Percentiles rank a stretch among this genome's conserved stretches.
phyloP scores from a whole-genome alignment of 2,888 invertebrate species.

The Microdon myrmicae region DNA sequence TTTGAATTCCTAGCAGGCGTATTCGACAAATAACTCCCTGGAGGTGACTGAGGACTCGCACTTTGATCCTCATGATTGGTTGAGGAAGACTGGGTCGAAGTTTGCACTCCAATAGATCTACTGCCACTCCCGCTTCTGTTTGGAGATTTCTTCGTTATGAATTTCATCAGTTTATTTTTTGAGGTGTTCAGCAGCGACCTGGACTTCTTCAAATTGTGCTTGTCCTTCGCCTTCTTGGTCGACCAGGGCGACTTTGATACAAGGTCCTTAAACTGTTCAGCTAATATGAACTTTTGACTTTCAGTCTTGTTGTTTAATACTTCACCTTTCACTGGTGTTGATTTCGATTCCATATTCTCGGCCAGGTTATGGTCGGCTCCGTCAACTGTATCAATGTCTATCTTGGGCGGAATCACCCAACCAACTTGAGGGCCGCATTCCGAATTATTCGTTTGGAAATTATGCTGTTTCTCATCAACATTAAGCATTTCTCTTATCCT shows the following conservation, averaged over 20 bases:
- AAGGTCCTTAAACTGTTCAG: constrained; percentile 59
- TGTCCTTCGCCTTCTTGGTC: constrained; percentile 43
- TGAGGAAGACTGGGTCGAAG: constrained; percentile 37
- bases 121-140: constrained; percentile 51
- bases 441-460: constrained; percentile 55
- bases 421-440: constrained; percentile 60
- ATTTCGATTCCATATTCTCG: constrained; percentile 61
- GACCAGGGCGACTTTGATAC: constrained; percentile 59
- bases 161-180: constrained; percentile 60
- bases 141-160: constrained; percentile 60
- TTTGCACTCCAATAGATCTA: constrained; percentile 61
- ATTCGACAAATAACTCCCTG: constrained; percentile 63
- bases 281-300: constrained; percentile 58
- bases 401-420: constrained; percentile 59
- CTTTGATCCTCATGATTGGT: constrained; percentile 53
- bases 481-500: constrained; percentile 62
- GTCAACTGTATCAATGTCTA: constrained; percentile 64
- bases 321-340: constrained; percentile 62
- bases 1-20: constrained; percentile 53
- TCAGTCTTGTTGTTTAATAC: constrained; percentile 32
- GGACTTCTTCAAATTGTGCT: constrained; percentile 30
- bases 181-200: constrained; percentile 60
- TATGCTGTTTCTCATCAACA: constrained; percentile 53
- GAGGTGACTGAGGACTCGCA: constrained; percentile 58
- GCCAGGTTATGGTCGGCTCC: constrained; percentile 60